phyloP scores from a whole-genome alignment of 2,888 invertebrate species.

The Zootermopsis nevadensis region DNA sequence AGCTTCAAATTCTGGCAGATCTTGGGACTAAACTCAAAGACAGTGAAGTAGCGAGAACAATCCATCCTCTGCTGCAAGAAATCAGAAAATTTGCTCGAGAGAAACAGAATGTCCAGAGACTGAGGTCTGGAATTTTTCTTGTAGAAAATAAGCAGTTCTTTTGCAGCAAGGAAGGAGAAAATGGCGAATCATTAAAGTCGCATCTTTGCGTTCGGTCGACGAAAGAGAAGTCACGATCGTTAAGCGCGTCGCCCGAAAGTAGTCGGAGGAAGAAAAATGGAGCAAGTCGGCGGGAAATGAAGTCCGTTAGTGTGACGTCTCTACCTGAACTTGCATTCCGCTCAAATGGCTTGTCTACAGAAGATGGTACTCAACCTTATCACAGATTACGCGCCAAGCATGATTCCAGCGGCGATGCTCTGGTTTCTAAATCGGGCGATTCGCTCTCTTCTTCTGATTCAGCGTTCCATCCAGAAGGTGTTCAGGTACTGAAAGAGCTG shows the following conservation, averaged over 20 bases:
- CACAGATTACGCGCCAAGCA: neutral
- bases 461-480: slow-evolving; percentile 62
- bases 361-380: neutral
- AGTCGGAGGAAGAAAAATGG: slow-evolving; percentile 18
- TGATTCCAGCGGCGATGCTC: neutral
- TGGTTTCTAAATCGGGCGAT: neutral
- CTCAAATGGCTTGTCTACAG: neutral
- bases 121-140: slow-evolving; percentile 70
- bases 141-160: slow-evolving; percentile 62
- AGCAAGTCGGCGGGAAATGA: neutral
- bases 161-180: slow-evolving; percentile 39
- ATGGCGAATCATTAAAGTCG: neutral
- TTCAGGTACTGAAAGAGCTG: slow-evolving; percentile 68
- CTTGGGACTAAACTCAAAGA: slow-evolving; percentile 45
- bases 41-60: slow-evolving; percentile 56
- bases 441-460: neutral
- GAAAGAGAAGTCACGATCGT: slow-evolving; percentile 47
- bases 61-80: slow-evolving; percentile 62
- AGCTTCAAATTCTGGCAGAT: slow-evolving; percentile 50
- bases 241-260: slow-evolving; percentile 42
- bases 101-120: slow-evolving; percentile 63
- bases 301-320: slow-evolving; percentile 42
- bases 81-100: slow-evolving; percentile 62
- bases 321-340: slow-evolving; percentile 42
- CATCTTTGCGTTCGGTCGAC: neutral